These are phyloP conservation scores for Pimephales promelas DNA, from an alignment of 2,113 vertebrate genomes.

Conservation along the genomic window DNA sequence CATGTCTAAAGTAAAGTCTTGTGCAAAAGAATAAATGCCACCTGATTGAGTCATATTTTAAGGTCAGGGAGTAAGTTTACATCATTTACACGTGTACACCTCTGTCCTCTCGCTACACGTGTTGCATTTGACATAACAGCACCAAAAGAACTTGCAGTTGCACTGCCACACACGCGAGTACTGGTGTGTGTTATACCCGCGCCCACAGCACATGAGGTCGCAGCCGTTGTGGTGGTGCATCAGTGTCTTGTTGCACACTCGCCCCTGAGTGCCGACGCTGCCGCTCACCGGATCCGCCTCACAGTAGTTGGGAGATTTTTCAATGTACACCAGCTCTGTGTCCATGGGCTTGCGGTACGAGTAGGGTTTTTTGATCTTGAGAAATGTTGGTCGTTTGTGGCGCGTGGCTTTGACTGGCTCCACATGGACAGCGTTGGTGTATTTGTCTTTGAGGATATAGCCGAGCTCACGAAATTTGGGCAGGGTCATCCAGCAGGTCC, in stretches of 20 bases:
- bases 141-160: conserved; percentile 99
- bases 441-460: conserved; percentile 96
- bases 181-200: conserved; percentile 98
- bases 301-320: conserved; percentile 96
- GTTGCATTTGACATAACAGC: conserved; percentile 98
- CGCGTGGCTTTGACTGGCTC: conserved; percentile 92
- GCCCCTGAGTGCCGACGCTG: conserved; percentile 91
- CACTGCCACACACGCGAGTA: conserved; percentile 98
- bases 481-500: conserved; percentile 98
- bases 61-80: conserved; percentile 1
- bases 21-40: neutral
- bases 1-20: neutral
- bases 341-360: conserved; percentile 97
- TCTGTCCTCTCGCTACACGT: conserved; percentile 98
- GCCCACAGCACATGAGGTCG: conserved; percentile 96
- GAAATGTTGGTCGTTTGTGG: conserved; percentile 94
- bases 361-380: conserved; percentile 94
- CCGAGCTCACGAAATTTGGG: conserved; percentile 97
- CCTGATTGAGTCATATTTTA: neutral
- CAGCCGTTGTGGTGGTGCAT: conserved; percentile 91
- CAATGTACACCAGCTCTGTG: conserved; percentile 95
- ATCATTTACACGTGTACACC: conserved; percentile 97
- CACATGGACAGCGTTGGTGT: conserved; percentile 91
- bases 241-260: conserved; percentile 95
- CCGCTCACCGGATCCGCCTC: conserved; percentile 90